These are phyloP conservation scores for Hydrochoerus hydrochaeris DNA, from an alignment of 2,113 vertebrate species.

Conservation along the genomic window DNA sequence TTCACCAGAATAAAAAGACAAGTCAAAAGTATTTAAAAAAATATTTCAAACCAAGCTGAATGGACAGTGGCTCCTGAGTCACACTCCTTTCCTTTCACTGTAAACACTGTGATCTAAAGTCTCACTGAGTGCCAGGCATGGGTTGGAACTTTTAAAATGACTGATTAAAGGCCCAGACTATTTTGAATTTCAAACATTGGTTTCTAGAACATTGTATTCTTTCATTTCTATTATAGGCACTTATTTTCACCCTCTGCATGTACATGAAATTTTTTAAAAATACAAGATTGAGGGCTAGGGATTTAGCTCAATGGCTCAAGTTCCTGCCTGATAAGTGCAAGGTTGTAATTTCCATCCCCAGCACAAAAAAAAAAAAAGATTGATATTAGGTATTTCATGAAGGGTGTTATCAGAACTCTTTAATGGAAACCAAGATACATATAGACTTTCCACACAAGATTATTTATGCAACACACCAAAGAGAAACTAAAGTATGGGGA, in stretches of 20 bases:
- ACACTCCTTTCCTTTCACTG: background rate
- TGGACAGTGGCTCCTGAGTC: background rate
- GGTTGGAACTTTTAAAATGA: slow-evolving; percentile 27
- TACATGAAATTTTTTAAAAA: slow-evolving; percentile 23
- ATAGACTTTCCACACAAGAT: background rate
- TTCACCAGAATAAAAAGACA: background rate
- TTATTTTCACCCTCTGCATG: slow-evolving; percentile 2
- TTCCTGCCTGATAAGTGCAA: no score
- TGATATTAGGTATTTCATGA: background rate
- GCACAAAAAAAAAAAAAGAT: no score
- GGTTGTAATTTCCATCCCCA: no score
- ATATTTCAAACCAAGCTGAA: background rate
- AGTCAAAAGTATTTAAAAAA: background rate
- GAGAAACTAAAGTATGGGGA: background rate
- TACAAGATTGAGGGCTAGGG: no score
- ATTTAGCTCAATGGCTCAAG: no score
- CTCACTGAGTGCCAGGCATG: background rate
- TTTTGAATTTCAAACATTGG: slow-evolving; percentile 58
- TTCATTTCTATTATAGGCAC: slow-evolving; percentile 34
- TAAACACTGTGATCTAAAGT: background rate
- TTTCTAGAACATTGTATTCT: slow-evolving; percentile 30
- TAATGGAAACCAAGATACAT: background rate
- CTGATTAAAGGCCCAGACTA: slow-evolving; percentile 45
- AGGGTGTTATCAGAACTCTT: slow-evolving; percentile 17
- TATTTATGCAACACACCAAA: background rate